Evolutionary conservation across 2,797 vertebrate species (phyloP).

Genomic region (Chaetophractus vellerosus): DNA sequence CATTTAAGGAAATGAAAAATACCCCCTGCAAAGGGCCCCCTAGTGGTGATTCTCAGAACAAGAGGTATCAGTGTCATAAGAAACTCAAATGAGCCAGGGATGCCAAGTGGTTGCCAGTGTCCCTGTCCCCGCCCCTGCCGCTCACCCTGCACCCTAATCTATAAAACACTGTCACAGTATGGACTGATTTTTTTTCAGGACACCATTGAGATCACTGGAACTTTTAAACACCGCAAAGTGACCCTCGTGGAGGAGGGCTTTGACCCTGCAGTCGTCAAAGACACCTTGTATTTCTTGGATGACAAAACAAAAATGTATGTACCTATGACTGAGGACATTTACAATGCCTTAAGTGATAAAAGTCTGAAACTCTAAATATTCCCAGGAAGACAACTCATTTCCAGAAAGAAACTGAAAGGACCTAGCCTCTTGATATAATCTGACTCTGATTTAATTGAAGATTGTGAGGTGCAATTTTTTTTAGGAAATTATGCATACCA

Average conservation of each 20-base stretch:
- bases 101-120: not conserved
- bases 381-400: not conserved
- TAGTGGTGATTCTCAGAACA: not conserved
- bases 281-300: constrained; percentile 92
- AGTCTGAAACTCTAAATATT: constrained; percentile 90
- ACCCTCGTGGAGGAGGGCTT: constrained; percentile 93
- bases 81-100: not conserved
- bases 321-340: constrained; percentile 92
- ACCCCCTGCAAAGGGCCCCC: not conserved
- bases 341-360: constrained; percentile 88
- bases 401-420: constrained; percentile 29
- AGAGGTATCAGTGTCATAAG: too few relatives aligned
- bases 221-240: constrained; percentile 93
- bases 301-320: constrained; percentile 91
- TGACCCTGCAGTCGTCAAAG: constrained; percentile 89
- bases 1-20: constrained; percentile 37
- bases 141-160: not conserved
- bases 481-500: constrained; percentile 30
- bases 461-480: constrained; percentile 50
- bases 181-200: constrained; percentile 87
- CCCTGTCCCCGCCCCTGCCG: not conserved
- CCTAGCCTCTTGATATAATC: constrained; percentile 41
- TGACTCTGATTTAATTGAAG: constrained; percentile 70
- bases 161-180: not conserved
- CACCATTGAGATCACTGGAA: constrained; percentile 90